Base-by-base conservation (phyloP, 2,113 vertebrate species). In the Hystrix brachyura region DNA sequence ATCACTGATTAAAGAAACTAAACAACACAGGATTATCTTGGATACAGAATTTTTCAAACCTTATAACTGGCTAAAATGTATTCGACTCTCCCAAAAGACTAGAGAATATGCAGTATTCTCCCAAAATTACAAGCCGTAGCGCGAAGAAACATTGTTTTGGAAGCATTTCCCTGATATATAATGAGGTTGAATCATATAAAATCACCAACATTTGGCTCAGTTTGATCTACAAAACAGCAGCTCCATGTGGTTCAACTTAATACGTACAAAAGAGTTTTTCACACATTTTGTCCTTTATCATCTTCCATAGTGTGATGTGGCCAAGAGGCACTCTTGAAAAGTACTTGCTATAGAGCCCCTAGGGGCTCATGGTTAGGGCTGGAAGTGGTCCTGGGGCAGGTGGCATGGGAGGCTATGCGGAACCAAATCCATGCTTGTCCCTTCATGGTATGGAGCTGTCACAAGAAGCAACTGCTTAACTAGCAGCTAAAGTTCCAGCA, bases 1-100 rank as follows among this genome's bases (percentile, higher is more conserved):
- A 86, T 76, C 53, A 48, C 87, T 95, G 87, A 94, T 97, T 95
- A 97, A 94, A 97, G 84, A 85, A 91, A 95, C 15, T 60, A 85
- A 94, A 94, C 79, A 93, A 84, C n/a, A 71, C 6, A 60, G n/a
- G 51, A 90, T 96, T 94, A 90, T 92, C 93, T 95, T 65, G 72
- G 79, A 83, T 51, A 84, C 6, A 32, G 85, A 69, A 87, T 46
- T 91, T 95, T 87, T 95, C 78, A 83, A 43, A 67, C 32, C 5
- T 71, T 85, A 60, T 53, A 90, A 94, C 27, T 78, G 64, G 15
- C 79, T 88, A 84, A 84, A 92, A 78, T 48, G 1, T 74, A 91
- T 92, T 76, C 90, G 51, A 81, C 19, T 65, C 38, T 86, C 72
- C 83, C 91, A 46, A 43, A 57, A 72, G 83, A 93, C 14, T 69